These are phyloP conservation scores for Diogma glabrata DNA, from an alignment of 2,888 invertebrate species.

Conservation along the genomic window DNA sequence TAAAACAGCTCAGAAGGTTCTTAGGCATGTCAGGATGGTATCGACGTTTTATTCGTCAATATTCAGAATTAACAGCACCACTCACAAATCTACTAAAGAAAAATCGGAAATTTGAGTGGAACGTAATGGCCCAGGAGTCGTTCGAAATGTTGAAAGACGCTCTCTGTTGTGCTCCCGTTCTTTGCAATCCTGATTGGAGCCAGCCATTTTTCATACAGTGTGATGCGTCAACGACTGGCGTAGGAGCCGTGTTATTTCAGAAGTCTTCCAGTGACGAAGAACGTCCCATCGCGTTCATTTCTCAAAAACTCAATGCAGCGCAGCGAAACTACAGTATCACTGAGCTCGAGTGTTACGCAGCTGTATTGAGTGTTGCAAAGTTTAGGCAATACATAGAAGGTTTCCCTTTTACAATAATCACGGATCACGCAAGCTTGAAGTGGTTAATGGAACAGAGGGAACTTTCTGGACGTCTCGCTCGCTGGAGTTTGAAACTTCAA, in stretches of 20 bases:
- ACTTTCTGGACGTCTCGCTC: too few species aligned
- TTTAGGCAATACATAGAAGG: too few species aligned
- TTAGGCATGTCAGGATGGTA: neutral
- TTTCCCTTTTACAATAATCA: too few species aligned
- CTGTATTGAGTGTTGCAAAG: too few species aligned
- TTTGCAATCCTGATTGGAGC: neutral
- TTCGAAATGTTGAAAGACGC: neutral
- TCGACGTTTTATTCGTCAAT: neutral
- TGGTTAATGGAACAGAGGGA: too few species aligned
- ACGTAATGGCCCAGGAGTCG: neutral
- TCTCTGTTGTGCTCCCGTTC: neutral
- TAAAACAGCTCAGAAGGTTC: neutral
- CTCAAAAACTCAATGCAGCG: neutral
- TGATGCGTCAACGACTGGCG: slow-evolving; percentile 13
- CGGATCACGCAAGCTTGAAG: too few species aligned
- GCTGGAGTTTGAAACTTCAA: too few species aligned
- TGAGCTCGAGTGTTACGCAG: too few species aligned
- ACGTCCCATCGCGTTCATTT: neutral
- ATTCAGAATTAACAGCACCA: neutral
- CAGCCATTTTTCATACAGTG: slow-evolving; percentile 9
- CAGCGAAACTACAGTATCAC: too few species aligned
- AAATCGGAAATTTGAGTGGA: neutral
- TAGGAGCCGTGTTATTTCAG: neutral
- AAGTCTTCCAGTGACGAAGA: neutral
- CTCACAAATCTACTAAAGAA: neutral